Evolutionary conservation across 2,113 vertebrate species (phyloP).

Genomic region (Phasianus colchicus): DNA sequence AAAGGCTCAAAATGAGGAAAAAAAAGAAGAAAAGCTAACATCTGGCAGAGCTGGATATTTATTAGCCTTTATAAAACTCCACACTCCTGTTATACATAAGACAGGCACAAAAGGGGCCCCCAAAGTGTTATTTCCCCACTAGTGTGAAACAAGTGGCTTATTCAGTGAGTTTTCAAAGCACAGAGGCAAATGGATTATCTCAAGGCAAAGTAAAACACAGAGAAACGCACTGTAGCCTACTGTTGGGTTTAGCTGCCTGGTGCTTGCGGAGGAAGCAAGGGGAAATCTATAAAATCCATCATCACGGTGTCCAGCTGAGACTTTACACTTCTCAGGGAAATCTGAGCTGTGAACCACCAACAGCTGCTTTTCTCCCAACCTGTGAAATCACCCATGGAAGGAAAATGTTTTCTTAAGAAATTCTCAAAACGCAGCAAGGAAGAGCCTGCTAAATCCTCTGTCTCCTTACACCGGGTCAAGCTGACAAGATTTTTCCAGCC

Average conservation of each 20-base stretch:
- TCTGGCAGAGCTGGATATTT: slow-evolving; percentile 70
- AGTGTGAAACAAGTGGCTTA: slow-evolving; percentile 76
- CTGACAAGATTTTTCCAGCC: slow-evolving; percentile 47
- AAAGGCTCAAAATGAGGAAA: background rate
- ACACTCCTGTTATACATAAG: slow-evolving; percentile 67
- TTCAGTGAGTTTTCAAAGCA: slow-evolving; percentile 78
- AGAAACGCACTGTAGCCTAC: slow-evolving; percentile 57
- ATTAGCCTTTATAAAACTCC: slow-evolving; percentile 71
- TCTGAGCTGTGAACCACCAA: slow-evolving; percentile 68
- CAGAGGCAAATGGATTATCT: slow-evolving; percentile 73
- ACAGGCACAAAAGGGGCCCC: slow-evolving; percentile 69
- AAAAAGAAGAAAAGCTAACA: slow-evolving; percentile 44
- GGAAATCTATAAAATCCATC: slow-evolving; percentile 76
- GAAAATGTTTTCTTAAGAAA: slow-evolving; percentile 59
- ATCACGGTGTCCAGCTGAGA: slow-evolving; percentile 70
- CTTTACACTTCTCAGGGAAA: slow-evolving; percentile 73
- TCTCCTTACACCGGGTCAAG: background rate
- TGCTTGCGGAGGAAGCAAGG: background rate
- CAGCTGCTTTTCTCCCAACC: slow-evolving; percentile 72
- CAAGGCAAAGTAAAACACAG: slow-evolving; percentile 68
- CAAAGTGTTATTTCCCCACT: slow-evolving; percentile 73
- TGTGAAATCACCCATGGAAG: slow-evolving; percentile 67
- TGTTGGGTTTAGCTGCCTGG: slow-evolving; percentile 64
- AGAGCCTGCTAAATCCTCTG: background rate
- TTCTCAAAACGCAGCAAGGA: slow-evolving; percentile 41